Evolutionary conservation across 2,113 vertebrate species (phyloP).

Genomic region (Rhea americana): DNA sequence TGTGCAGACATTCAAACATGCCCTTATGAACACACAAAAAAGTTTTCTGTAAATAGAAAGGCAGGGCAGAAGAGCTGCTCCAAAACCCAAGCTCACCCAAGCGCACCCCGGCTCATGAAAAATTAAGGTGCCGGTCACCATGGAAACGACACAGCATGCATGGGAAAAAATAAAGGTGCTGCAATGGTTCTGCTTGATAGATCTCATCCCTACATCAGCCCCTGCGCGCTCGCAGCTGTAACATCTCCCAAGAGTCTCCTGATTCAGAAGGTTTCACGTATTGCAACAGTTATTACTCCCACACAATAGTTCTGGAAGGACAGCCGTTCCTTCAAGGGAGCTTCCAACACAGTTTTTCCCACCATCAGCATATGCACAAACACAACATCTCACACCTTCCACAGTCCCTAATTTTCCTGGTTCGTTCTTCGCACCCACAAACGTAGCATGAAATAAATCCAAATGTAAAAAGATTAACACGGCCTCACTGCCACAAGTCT

Average conservation of each 20-base stretch:
- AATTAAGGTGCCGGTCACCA: background rate
- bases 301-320: conserved; percentile 17
- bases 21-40: background rate
- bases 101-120: background rate
- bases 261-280: background rate
- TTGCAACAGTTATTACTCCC: conserved; percentile 7
- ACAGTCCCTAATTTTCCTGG: background rate
- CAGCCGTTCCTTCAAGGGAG: conserved; percentile 49
- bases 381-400: conserved; percentile 16
- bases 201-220: background rate
- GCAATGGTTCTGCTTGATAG: rapidly evolving
- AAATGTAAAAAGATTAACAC: background rate
- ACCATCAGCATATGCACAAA: background rate
- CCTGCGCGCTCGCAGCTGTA: background rate
- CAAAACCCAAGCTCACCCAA: background rate
- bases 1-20: background rate
- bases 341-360: conserved; percentile 30
- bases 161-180: background rate
- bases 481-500: background rate
- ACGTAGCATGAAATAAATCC: conserved; percentile 13
- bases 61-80: background rate
- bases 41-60: background rate
- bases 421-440: background rate
- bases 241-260: conserved; percentile 26
- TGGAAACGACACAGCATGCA: background rate